Conservation (phyloP, 2,888 invertebrate genomes). For the Ectemnius continuus region DNA sequence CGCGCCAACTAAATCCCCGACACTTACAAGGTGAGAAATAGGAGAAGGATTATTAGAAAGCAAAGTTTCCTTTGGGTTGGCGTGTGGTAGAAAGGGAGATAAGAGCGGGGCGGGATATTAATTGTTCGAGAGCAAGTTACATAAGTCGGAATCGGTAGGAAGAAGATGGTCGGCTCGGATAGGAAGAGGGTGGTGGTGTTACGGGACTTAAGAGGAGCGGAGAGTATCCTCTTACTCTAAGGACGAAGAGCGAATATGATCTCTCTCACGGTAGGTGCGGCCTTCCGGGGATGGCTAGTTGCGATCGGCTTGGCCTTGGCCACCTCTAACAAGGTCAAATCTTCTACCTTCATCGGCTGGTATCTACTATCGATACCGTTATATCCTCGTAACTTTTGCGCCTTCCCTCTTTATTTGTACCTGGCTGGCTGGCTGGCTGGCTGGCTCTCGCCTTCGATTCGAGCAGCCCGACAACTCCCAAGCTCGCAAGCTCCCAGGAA, state of each 20-base stretch:
- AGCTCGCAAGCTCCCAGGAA: too few relatives aligned
- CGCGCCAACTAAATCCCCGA: too few relatives aligned
- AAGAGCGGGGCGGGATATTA: too few relatives aligned
- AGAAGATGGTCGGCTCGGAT: too few relatives aligned
- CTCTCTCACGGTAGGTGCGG: conserved; percentile 29
- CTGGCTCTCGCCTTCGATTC: not conserved
- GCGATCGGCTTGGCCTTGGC: conserved; percentile 27
- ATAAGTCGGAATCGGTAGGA: conserved; percentile 36
- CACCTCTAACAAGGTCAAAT: conserved; percentile 34
- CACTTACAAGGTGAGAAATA: too few relatives aligned
- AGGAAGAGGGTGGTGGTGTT: too few relatives aligned
- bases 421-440: too few relatives aligned
- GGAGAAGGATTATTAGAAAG: too few relatives aligned
- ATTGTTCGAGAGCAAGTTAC: conserved; percentile 23
- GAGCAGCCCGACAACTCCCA: too few relatives aligned
- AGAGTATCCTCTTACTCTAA: conserved; percentile 25
- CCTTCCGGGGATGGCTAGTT: conserved; percentile 27
- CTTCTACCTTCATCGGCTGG: conserved; percentile 8
- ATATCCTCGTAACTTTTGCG: not conserved
- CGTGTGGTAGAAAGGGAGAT: too few relatives aligned
- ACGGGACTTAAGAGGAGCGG: conserved; percentile 41
- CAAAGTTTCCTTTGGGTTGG: too few relatives aligned
- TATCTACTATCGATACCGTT: conserved; percentile 13
- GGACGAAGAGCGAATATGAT: conserved; percentile 32
- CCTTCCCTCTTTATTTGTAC: not conserved